These are phyloP conservation scores for Caenorhabditis japonica DNA, from an alignment of 2,888 invertebrate species.

Conservation along the genomic window DNA sequence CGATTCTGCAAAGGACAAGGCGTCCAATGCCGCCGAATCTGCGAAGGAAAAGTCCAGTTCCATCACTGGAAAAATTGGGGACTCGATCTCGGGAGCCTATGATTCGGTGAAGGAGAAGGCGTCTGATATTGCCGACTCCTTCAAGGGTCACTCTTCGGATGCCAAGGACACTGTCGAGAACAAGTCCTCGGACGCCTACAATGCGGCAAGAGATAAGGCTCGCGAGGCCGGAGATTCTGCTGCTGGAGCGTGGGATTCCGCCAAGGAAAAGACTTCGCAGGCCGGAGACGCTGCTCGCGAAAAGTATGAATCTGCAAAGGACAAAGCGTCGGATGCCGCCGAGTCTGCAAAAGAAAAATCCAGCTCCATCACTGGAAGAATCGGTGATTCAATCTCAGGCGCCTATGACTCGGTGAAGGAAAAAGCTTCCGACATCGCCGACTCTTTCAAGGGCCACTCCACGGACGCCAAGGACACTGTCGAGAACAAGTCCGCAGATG, in stretches of 20 bases:
- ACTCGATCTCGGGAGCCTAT: too few relatives aligned
- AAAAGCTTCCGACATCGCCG: slow-evolving; percentile 21
- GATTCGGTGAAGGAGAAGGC: too few relatives aligned
- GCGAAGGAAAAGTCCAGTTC: too few relatives aligned
- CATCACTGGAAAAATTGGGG: too few relatives aligned
- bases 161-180: not conserved
- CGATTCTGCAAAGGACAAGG: too few relatives aligned
- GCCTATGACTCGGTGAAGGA: slow-evolving; percentile 31
- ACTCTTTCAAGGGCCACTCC: slow-evolving; percentile 26
- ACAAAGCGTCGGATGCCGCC: slow-evolving; percentile 3
- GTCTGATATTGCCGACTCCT: not conserved
- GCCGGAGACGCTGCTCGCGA: slow-evolving; percentile 3
- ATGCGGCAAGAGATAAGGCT: slow-evolving; percentile 12
- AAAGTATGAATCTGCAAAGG: slow-evolving; percentile 5
- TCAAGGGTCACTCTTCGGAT: not conserved
- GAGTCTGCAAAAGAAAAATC: too few relatives aligned
- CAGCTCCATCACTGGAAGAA: slow-evolving; percentile 2
- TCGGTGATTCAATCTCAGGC: slow-evolving; percentile 34
- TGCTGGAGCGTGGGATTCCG: slow-evolving; percentile 14
- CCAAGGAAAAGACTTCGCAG: slow-evolving; percentile 28
- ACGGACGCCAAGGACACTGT: slow-evolving; percentile 21
- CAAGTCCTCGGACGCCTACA: not conserved
- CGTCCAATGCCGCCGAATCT: too few relatives aligned
- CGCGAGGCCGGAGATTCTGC: too few relatives aligned
- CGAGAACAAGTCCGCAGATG: slow-evolving; percentile 31